A percentile compares a stretch with the other conserved stretches of the same genome.
Evolutionary conservation across 2,888 invertebrate genomes (phyloP).

Genomic region (Lordiphosa fenestrarum): DNA sequence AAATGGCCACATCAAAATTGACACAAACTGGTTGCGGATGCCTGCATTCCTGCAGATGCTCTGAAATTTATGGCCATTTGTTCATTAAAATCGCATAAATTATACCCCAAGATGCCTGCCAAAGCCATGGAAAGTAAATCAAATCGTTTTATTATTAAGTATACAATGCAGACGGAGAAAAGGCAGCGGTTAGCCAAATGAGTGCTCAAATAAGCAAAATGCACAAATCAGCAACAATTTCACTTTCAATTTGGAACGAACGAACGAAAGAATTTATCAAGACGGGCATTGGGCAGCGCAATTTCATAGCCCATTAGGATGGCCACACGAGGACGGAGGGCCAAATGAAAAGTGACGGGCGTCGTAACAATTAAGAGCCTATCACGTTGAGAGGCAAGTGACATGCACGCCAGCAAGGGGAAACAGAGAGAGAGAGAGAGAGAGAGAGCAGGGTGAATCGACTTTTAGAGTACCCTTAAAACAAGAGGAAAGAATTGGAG

Average conservation of each 20-base stretch:
- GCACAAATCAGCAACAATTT: slow-evolving; percentile 4
- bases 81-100: slow-evolving; percentile 40
- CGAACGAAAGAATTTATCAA: slow-evolving; percentile 8
- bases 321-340: background rate
- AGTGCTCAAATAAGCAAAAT: slow-evolving; percentile 16
- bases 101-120: slow-evolving; percentile 7
- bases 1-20: too few relatives aligned
- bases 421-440: too few relatives aligned
- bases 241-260: slow-evolving; percentile 13
- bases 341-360: slow-evolving; percentile 9
- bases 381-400: slow-evolving; percentile 1
- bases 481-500: background rate
- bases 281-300: slow-evolving; percentile 8
- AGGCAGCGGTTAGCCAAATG: slow-evolving; percentile 20
- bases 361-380: slow-evolving; percentile 7
- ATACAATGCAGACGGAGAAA: slow-evolving; percentile 25
- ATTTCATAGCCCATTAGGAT: slow-evolving; percentile 24
- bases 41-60: too few relatives aligned
- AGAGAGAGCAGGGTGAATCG: background rate
- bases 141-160: slow-evolving; percentile 38
- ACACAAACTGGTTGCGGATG: too few relatives aligned
- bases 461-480: background rate
- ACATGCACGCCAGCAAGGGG: background rate
- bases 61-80: slow-evolving; percentile 29
- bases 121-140: slow-evolving; percentile 42